These are phyloP conservation scores for Tachina grossa DNA, from an alignment of 2,888 invertebrate genomes.

Conservation along the genomic window DNA sequence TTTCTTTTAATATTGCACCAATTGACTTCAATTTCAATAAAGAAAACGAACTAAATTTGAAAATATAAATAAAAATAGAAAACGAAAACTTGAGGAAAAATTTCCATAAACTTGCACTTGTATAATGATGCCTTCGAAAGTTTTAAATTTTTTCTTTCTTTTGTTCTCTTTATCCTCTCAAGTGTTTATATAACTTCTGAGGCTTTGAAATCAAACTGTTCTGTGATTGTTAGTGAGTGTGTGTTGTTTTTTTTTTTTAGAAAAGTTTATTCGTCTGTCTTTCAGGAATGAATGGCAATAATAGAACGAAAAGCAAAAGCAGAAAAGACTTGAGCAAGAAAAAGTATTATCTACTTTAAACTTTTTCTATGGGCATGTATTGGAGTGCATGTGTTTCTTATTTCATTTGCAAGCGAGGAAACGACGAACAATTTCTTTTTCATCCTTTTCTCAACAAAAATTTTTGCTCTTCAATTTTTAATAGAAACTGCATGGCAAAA, in stretches of 20 bases:
- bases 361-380: conserved; percentile 11
- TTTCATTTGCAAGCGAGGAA: conserved; percentile 14
- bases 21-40: conserved; percentile 67
- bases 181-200: conserved; percentile 10
- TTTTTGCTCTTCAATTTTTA: conserved; percentile 13
- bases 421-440: conserved; percentile 4
- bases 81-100: conserved; percentile 26
- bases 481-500: conserved; percentile 4
- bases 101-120: conserved; percentile 57
- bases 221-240: not conserved
- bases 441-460: conserved; percentile 22
- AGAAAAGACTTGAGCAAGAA: conserved; percentile 1
- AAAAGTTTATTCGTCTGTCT: conserved; percentile 33
- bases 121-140: conserved; percentile 45
- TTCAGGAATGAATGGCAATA: conserved; percentile 6
- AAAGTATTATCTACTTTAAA: conserved; percentile 32
- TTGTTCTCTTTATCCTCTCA: conserved; percentile 10
- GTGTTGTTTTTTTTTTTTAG: not conserved
- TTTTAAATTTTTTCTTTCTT: not conserved
- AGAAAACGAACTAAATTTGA: conserved; percentile 36
- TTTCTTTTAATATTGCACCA: conserved; percentile 61
- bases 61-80: conserved; percentile 23
- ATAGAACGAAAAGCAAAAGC: not conserved
- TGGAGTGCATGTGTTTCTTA: conserved; percentile 4
- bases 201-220: conserved; percentile 48